phyloP scores from a whole-genome alignment of 2,888 invertebrate genomes.

The Pachliopta kotzebuea region DNA sequence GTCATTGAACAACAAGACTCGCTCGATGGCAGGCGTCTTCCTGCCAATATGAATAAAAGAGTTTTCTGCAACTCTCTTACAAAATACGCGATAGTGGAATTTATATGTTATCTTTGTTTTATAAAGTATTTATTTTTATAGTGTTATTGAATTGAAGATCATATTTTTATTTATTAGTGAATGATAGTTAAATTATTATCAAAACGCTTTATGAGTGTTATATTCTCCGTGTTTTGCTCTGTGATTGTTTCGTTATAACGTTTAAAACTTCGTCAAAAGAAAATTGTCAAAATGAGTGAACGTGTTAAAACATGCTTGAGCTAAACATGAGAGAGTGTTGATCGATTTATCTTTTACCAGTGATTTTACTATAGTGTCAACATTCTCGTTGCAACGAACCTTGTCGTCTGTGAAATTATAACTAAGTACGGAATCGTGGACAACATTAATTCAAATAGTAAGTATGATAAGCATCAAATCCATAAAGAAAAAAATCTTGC shows the following conservation, averaged over 20 bases:
- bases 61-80: conserved; percentile 67
- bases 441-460: conserved; percentile 78
- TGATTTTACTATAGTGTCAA: conserved; percentile 62
- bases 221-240: conserved; percentile 69
- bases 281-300: conserved; percentile 60
- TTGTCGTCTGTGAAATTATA: conserved; percentile 68
- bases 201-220: conserved; percentile 61
- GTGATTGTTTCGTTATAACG: conserved; percentile 74
- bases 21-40: conserved; percentile 77
- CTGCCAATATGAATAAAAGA: conserved; percentile 78
- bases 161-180: conserved; percentile 78
- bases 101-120: conserved; percentile 71
- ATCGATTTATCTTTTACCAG: conserved; percentile 56
- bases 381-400: conserved; percentile 57
- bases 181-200: conserved; percentile 73
- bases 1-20: conserved; percentile 80
- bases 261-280: conserved; percentile 56
- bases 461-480: conserved; percentile 44
- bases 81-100: conserved; percentile 77
- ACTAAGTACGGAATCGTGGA: conserved; percentile 65
- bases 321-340: conserved; percentile 50
- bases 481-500: conserved; percentile 10
- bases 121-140: conserved; percentile 77
- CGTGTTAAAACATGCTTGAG: conserved; percentile 58
- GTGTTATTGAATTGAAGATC: conserved; percentile 69